Percentiles rank a stretch among this genome's conserved stretches.
These are phyloP conservation scores for Progne subis DNA, from an alignment of 2,113 vertebrate genomes.

Conservation along the genomic window DNA sequence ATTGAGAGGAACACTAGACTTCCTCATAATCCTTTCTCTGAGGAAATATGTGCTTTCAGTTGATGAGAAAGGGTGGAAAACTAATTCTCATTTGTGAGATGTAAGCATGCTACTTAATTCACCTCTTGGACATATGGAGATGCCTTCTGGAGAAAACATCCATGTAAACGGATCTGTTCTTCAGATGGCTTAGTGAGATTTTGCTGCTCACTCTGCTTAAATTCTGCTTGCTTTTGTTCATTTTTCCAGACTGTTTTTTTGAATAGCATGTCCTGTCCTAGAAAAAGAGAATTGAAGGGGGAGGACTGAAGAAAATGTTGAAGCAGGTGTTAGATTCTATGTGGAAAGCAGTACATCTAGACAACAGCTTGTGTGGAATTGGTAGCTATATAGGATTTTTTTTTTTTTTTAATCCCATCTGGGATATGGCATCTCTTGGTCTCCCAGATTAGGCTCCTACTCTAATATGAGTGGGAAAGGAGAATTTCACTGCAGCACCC, in stretches of 20 bases:
- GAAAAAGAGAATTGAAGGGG: neutral
- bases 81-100: neutral
- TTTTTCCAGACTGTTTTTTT: neutral
- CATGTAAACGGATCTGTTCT: neutral
- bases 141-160: neutral
- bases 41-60: neutral
- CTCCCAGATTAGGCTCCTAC: neutral
- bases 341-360: neutral
- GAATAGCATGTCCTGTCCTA: neutral
- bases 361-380: neutral
- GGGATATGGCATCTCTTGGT: neutral
- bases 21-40: neutral
- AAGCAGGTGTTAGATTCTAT: neutral
- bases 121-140: neutral
- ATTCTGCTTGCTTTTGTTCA: neutral
- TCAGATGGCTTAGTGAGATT: neutral
- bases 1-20: neutral
- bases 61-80: neutral
- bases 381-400: neutral
- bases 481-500: neutral
- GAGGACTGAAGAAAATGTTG: neutral
- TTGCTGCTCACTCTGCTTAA: neutral
- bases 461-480: neutral
- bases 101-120: neutral
- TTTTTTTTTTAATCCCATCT: neutral